These are phyloP conservation scores for Microctenopoma stevenorrisi DNA, from an alignment of 2,797 vertebrate genomes.

Conservation along the genomic window DNA sequence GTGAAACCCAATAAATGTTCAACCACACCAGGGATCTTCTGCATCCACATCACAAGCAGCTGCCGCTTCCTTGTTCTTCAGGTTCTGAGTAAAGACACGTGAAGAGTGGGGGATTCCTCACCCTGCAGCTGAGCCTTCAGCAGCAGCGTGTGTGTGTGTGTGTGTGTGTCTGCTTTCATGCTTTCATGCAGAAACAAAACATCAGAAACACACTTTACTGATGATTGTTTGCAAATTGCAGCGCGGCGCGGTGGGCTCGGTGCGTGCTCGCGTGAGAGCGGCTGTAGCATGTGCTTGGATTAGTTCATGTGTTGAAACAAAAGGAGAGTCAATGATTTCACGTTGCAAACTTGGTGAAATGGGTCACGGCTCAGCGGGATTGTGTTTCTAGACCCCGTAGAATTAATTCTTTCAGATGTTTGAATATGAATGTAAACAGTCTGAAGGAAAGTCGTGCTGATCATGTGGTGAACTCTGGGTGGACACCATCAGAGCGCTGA, in stretches of 20 bases:
- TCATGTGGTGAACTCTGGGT: neutral
- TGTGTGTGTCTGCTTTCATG: too few species aligned
- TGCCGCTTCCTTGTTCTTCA: too few species aligned
- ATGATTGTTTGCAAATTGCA: neutral
- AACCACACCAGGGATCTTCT: neutral
- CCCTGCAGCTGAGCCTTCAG: neutral
- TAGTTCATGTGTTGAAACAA: neutral
- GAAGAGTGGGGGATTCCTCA: neutral
- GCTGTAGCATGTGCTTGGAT: slow-evolving; percentile 1
- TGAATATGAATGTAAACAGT: neutral
- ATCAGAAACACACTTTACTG: slow-evolving; percentile 4
- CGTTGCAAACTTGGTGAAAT: neutral
- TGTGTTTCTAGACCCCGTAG: too few species aligned
- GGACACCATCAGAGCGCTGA: neutral
- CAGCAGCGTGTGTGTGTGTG: neutral
- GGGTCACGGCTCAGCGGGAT: neutral
- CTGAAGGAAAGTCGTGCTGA: neutral
- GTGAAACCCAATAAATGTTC: neutral
- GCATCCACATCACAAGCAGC: neutral
- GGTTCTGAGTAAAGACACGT: neutral
- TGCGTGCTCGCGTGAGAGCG: neutral
- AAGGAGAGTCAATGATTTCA: neutral
- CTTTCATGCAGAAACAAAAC: neutral
- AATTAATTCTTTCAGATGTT: neutral
- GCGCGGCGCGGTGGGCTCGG: neutral